These are phyloP conservation scores for Sparidentex hasta DNA, from an alignment of 2,797 vertebrate species.

Conservation along the genomic window DNA sequence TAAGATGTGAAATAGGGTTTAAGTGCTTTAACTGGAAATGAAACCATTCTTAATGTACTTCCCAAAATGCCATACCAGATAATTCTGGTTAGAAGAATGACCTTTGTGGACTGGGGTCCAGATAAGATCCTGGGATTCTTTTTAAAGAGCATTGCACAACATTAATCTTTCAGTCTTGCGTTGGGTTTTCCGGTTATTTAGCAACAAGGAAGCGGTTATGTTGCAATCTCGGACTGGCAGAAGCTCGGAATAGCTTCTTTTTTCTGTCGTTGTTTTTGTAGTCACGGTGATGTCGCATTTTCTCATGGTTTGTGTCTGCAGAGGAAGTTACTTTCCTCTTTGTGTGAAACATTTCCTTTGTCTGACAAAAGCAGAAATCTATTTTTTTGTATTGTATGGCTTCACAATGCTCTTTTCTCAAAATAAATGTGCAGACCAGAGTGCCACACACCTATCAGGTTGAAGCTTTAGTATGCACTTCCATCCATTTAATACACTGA, in stretches of 20 bases:
- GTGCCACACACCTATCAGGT: background rate
- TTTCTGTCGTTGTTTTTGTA: slow-evolving; percentile 25
- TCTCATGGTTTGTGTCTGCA: slow-evolving; percentile 33
- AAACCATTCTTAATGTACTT: background rate
- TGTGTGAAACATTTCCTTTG: slow-evolving; percentile 34
- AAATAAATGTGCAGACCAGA: slow-evolving; percentile 19
- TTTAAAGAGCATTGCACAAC: slow-evolving; percentile 49
- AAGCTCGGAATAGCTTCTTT: slow-evolving; percentile 34
- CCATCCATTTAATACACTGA: slow-evolving; percentile 23
- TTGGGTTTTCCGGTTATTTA: slow-evolving; percentile 68
- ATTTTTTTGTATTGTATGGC: slow-evolving; percentile 9
- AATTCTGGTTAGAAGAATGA: slow-evolving; percentile 15
- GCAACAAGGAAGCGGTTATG: slow-evolving; percentile 56
- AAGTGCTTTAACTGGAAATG: background rate
- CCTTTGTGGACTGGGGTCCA: slow-evolving; percentile 5
- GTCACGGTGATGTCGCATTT: slow-evolving; percentile 53
- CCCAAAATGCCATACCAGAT: background rate
- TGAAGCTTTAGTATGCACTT: background rate
- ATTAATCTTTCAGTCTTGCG: slow-evolving; percentile 36
- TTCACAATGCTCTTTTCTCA: slow-evolving; percentile 21
- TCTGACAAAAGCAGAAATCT: slow-evolving; percentile 31
- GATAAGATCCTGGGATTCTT: slow-evolving; percentile 36
- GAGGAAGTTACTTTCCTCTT: slow-evolving; percentile 43
- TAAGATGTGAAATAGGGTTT: background rate
- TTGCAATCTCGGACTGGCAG: slow-evolving; percentile 61